Percentiles rank a stretch among this genome's conserved stretches.
phyloP scores from a whole-genome alignment of 2,797 vertebrate species.

The Lemur catta region DNA sequence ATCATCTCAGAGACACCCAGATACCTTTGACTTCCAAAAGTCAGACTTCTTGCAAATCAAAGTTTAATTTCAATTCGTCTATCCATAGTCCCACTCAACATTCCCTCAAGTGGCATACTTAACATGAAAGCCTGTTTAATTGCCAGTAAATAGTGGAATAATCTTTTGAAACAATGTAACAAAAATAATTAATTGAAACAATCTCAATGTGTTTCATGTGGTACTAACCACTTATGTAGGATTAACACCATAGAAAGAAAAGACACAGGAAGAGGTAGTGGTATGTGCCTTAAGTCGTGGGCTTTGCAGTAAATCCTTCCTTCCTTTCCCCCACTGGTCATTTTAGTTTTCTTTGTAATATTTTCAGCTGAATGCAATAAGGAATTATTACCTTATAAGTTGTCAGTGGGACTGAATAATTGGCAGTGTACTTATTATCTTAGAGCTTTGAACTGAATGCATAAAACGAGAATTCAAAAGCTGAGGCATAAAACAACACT shows the following conservation, averaged over 20 bases:
- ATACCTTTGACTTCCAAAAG: not conserved
- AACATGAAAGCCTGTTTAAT: slow-evolving; percentile 48
- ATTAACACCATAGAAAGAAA: not conserved
- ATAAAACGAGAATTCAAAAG: not conserved
- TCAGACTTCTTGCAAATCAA: not conserved
- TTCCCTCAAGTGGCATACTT: not conserved
- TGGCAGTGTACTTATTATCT: not conserved
- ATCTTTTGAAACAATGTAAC: slow-evolving; percentile 65
- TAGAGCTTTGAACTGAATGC: not conserved
- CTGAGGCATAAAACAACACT: not conserved
- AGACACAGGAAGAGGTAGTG: not conserved
- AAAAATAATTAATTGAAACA: slow-evolving; percentile 69
- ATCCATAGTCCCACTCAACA: not conserved
- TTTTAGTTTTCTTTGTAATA: not conserved
- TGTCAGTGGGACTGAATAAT: not conserved
- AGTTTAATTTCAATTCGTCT: not conserved
- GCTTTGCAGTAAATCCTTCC: not conserved
- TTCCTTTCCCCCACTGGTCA: not conserved
- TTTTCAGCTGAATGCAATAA: not conserved
- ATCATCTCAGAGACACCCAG: not conserved
- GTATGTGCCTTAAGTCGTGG: rapidly evolving
- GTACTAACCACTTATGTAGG: slow-evolving; percentile 62
- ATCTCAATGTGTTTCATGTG: slow-evolving; percentile 58
- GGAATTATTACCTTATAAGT: not conserved
- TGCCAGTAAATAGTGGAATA: slow-evolving; percentile 50